Percentiles rank a stretch among this genome's conserved stretches.
phyloP scores from a whole-genome alignment of 2,888 invertebrate species.

The Furcula furcula region DNA sequence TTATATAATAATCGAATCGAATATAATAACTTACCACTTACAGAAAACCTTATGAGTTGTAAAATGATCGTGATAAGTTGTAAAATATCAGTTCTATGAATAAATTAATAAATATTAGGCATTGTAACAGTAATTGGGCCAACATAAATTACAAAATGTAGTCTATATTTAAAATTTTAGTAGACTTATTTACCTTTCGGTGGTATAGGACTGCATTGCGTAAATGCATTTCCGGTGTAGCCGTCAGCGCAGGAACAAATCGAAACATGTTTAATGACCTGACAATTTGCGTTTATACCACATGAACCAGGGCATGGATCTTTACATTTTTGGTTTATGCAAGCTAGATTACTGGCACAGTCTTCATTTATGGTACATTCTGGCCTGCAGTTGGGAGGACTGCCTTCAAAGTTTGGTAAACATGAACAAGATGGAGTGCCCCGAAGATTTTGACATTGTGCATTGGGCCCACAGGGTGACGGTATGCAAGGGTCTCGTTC shows the following conservation, averaged over 20 bases:
- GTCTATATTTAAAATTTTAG: background rate
- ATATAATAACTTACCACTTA: no score
- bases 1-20: background rate
- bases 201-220: conserved; percentile 66
- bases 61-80: no score
- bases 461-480: conserved; percentile 85
- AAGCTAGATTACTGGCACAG: conserved; percentile 85
- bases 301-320: conserved; percentile 88
- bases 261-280: conserved; percentile 83
- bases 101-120: no score
- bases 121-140: no score
- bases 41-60: no score
- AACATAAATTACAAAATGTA: no score
- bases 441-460: conserved; percentile 80
- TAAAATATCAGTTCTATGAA: no score
- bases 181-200: conserved; percentile 52
- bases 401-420: conserved; percentile 82
- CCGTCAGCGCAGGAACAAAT: conserved; percentile 82
- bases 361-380: conserved; percentile 86
- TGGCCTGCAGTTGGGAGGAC: conserved; percentile 85
- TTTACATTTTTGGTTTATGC: conserved; percentile 84
- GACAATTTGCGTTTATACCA: conserved; percentile 81
- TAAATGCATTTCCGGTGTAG: conserved; percentile 84
- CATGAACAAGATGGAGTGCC: conserved; percentile 84
- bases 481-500: conserved; percentile 84